These are phyloP conservation scores for Ormyrus thymus DNA, from an alignment of 2,888 invertebrate genomes.

Conservation along the genomic window DNA sequence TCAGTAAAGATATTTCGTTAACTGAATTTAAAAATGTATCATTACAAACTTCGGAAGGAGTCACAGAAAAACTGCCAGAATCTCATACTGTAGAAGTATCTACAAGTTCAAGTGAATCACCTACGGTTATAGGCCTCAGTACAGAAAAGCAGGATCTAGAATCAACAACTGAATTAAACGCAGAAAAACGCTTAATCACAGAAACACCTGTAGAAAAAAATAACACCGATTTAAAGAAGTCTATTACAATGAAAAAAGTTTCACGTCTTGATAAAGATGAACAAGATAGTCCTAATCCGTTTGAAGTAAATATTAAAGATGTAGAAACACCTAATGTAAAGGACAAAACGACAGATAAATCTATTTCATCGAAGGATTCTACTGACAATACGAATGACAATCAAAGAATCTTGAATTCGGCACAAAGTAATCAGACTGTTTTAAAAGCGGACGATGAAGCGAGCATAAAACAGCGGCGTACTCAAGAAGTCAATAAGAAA, in stretches of 20 bases:
- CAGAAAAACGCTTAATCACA: slow-evolving; percentile 5
- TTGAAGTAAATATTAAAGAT: slow-evolving; percentile 71
- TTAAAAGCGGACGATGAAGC: neutral
- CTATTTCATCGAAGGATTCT: neutral
- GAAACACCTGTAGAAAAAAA: slow-evolving; percentile 13
- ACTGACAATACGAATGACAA: neutral
- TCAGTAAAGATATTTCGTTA: neutral
- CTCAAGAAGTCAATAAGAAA: slow-evolving; percentile 55
- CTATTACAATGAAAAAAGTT: slow-evolving; percentile 66
- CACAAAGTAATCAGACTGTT: slow-evolving; percentile 7
- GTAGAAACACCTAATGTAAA: slow-evolving; percentile 48
- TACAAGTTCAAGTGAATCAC: slow-evolving; percentile 13
- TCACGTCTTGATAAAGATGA: slow-evolving; percentile 77
- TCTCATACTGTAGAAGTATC: neutral
- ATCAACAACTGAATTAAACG: neutral
- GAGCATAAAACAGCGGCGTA: too few species aligned
- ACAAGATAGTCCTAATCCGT: slow-evolving; percentile 76
- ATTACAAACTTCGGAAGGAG: neutral
- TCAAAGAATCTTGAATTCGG: neutral
- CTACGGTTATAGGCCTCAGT: slow-evolving; percentile 23
- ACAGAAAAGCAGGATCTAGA: neutral
- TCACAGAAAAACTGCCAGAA: neutral
- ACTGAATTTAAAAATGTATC: neutral
- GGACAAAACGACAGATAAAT: slow-evolving; percentile 37
- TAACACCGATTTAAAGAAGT: slow-evolving; percentile 57